phyloP scores from a whole-genome alignment of 2,888 invertebrate species.

The Ectropis crepuscularia region DNA sequence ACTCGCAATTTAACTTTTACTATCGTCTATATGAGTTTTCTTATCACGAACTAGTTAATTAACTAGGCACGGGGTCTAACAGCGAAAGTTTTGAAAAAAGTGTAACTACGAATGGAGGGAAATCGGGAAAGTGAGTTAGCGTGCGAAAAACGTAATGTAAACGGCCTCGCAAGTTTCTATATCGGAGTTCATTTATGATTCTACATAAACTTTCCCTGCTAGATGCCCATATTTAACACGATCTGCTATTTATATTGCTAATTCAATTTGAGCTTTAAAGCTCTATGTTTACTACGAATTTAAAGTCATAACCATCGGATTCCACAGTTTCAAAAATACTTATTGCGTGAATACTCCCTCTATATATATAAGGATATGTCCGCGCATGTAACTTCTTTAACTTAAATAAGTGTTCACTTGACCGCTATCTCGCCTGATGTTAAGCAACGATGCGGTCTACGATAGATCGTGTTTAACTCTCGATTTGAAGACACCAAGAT shows the following conservation, averaged over 20 bases:
- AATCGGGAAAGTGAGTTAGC: conserved; percentile 73
- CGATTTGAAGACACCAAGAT: no score
- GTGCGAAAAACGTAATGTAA: conserved; percentile 75
- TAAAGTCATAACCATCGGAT: background rate
- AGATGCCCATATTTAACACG: conserved; percentile 35
- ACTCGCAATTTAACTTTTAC: background rate
- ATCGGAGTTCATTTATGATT: conserved; percentile 46
- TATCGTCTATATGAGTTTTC: background rate
- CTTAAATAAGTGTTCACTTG: no score
- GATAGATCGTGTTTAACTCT: no score
- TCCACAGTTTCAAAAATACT: no score
- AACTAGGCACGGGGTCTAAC: conserved; percentile 20
- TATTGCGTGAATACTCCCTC: no score
- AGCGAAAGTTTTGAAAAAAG: conserved; percentile 40
- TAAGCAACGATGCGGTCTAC: no score
- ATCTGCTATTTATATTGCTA: conserved; percentile 23
- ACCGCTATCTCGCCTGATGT: no score
- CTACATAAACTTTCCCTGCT: conserved; percentile 50
- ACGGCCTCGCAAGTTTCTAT: conserved; percentile 69
- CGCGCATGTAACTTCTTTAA: no score
- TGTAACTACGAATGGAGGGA: conserved; percentile 68
- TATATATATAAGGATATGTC: no score
- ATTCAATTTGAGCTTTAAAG: conserved; percentile 19
- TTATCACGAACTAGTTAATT: conserved; percentile 25
- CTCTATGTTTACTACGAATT: conserved; percentile 6